These are phyloP conservation scores for Neosalanx taihuensis DNA, from an alignment of 2,797 vertebrate species.

Conservation along the genomic window DNA sequence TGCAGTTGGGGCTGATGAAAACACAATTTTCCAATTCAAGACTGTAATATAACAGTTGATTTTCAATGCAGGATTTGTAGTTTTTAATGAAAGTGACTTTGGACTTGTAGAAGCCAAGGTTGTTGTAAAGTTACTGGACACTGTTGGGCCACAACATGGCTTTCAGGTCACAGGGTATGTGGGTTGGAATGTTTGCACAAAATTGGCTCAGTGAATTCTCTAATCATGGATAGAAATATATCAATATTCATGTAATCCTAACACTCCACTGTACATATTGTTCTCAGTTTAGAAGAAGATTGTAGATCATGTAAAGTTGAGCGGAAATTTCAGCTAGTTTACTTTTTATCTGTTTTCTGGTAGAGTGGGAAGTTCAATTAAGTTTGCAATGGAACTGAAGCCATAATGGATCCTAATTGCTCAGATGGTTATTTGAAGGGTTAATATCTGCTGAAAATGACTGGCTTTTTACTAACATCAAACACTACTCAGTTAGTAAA, in stretches of 20 bases:
- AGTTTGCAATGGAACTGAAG: neutral
- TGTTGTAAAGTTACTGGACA: neutral
- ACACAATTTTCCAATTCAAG: neutral
- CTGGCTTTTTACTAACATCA: slow-evolving; percentile 1
- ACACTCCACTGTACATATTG: slow-evolving; percentile 32
- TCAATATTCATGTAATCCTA: slow-evolving; percentile 18
- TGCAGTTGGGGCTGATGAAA: neutral
- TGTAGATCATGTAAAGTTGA: neutral
- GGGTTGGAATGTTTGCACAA: slow-evolving; percentile 43
- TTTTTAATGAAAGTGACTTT: neutral
- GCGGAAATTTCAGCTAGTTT: slow-evolving; percentile 1
- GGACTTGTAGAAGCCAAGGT: neutral
- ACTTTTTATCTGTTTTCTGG: neutral
- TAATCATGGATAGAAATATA: neutral
- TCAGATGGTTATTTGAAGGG: neutral
- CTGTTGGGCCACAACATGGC: neutral
- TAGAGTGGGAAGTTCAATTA: neutral
- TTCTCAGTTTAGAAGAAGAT: slow-evolving; percentile 4
- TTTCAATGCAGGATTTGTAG: neutral
- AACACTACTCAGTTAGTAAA: neutral
- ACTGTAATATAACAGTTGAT: neutral
- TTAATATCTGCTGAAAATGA: neutral
- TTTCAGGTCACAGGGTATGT: slow-evolving; percentile 1
- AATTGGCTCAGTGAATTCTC: slow-evolving; percentile 18
- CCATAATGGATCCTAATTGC: neutral